Evolutionary conservation across 2,797 vertebrate genomes (phyloP).

Genomic region (Gobio occitaniae): DNA sequence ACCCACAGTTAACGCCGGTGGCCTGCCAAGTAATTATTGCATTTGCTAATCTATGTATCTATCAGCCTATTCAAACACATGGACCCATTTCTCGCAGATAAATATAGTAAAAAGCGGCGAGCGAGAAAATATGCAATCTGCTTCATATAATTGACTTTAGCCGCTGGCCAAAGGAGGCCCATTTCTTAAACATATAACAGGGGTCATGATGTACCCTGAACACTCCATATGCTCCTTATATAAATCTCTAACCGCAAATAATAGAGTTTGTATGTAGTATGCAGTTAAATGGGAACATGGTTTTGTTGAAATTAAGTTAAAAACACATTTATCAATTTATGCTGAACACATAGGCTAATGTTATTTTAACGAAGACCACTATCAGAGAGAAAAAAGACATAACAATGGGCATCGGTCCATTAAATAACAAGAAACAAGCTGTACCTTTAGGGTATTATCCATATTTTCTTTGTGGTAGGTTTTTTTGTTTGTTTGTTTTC

Average conservation of each 20-base stretch:
- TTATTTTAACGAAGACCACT: conserved; percentile 36
- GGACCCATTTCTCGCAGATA: not conserved
- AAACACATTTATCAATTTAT: conserved; percentile 34
- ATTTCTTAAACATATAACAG: conserved; percentile 12
- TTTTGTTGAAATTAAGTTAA: conserved; percentile 39
- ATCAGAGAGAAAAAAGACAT: conserved; percentile 20
- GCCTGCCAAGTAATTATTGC: conserved; percentile 1
- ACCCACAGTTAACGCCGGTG: not conserved
- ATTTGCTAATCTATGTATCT: not conserved
- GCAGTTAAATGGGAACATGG: conserved; percentile 25
- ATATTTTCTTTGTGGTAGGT: not conserved
- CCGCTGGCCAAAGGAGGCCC: conserved; percentile 5
- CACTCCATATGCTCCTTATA: conserved; percentile 30
- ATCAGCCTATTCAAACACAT: not conserved
- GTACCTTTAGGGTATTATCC: conserved; percentile 10
- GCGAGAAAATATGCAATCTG: conserved; percentile 14
- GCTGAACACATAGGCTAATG: conserved; percentile 30
- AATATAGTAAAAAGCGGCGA: not conserved
- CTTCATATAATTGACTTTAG: conserved; percentile 31
- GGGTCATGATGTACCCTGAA: not conserved
- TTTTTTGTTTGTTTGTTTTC: not conserved
- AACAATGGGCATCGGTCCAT: conserved; percentile 14
- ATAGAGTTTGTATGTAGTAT: conserved; percentile 36
- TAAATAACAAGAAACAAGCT: conserved; percentile 5
- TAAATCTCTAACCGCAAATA: conserved; percentile 17